Base-by-base conservation (phyloP, 2,797 vertebrate species). In the Hippocampus kuda region DNA sequence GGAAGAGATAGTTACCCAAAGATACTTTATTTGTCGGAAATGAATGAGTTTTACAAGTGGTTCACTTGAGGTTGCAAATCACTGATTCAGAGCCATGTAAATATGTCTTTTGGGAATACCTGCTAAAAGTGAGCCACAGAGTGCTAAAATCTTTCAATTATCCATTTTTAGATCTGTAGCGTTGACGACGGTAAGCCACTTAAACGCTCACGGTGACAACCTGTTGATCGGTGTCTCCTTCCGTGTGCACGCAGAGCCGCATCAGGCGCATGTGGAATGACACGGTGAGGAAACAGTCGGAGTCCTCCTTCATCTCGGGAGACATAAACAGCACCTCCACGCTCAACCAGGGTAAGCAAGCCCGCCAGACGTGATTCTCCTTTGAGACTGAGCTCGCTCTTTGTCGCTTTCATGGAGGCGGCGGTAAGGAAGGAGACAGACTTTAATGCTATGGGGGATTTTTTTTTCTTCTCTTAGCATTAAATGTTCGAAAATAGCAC, bases 291-390 rank as follows among this genome's bases (percentile, higher is more conserved):
- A 99, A 99, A 91, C 97, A 99, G 83, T 97, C 97, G 11, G 97
- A 99, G 92, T 99, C 96, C 10, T 99, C 97, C 87, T 99, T 98
- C 93, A 99, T 99, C 93, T 98, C 97, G 79, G 97, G 96, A 94
- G 97, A 99, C 94, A 98, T 99, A 92, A 98, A 99, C 94, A 99
- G 97, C 91, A 97, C 95, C 90, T 98, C 97, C 88, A 97, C 96
- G 44, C 94, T 99, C 90, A 99, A 99, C 92, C 97, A 98, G 95
- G 97, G 97, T 99, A 90, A 94, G 92, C 90, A 68, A 62, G 44
- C 38, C 6, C n/a, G 68, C 61, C 68, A 73, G 74, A 27, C 68
- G 26, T 66, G 72, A 75, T 82, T 84, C 83, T 76, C 77, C 34
- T 79, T 85, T 85, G 81, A 79, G 74, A 75, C 15, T 68, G 74